phyloP scores from a whole-genome alignment of 1,140 invertebrate genomes.

The Myzus persicae region DNA sequence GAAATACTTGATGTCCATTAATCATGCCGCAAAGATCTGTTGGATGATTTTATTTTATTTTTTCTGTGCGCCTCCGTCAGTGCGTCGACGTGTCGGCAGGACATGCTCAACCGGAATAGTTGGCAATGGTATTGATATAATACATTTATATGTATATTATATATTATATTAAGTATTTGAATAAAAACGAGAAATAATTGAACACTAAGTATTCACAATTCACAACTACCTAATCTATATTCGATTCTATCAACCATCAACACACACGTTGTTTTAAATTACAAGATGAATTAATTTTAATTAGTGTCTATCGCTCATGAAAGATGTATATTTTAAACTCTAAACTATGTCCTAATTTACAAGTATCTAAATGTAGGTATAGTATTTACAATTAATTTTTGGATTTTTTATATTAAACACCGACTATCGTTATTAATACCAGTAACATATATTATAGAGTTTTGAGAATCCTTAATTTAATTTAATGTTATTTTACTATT shows the following conservation, averaged over 20 bases:
- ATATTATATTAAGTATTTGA: background rate
- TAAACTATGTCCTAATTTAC: no score
- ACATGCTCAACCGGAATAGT: constrained; percentile 14
- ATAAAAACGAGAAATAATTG: background rate
- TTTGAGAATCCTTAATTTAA: background rate
- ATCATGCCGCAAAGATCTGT: constrained; percentile 47
- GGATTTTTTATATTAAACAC: background rate
- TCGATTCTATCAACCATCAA: no score
- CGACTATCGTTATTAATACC: background rate
- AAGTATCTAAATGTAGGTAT: background rate
- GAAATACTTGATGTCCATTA: constrained; percentile 45
- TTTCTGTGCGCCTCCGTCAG: background rate
- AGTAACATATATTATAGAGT: background rate
- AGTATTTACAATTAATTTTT: background rate
- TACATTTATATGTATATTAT: background rate
- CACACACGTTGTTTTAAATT: no score
- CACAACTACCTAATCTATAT: no score
- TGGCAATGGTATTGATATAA: background rate
- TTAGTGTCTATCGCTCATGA: no score
- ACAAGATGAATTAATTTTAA: no score
- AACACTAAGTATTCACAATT: background rate
- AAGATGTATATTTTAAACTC: no score
- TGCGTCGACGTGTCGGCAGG: constrained; percentile 23
- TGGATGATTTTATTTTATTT: constrained; percentile 19
- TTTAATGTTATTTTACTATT: background rate